Base-by-base conservation (phyloP, 2,797 vertebrate genomes). In the Argentina silus region DNA sequence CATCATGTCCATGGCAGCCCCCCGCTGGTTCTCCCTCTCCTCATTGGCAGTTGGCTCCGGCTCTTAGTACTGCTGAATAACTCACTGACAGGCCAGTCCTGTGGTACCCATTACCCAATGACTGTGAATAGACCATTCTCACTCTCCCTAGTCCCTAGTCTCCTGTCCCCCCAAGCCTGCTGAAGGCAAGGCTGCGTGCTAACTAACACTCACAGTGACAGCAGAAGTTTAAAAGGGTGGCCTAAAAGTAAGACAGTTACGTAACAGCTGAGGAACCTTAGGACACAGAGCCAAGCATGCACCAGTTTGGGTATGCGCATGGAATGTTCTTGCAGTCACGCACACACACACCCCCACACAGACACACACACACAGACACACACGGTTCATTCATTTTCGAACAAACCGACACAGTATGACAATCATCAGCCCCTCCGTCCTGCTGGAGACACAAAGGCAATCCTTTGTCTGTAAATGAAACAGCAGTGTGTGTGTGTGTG, bases 71-170 rank as follows among this genome's bases (percentile, higher is more conserved):
- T 55, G 66, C 72, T 78, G 81, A 80, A 73, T 63, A 76, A 70
- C 77, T 74, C 48, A 74, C 73, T 81, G 70, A 76, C 71, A 81
- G 74, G 70, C 79, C 68, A 27, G 75, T 84, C 77, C 72, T 77
- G 72, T 71, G 75, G 71, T 76, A 73, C 74, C 75, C 64, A 78
- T 81, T 78, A 81, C 74, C 43, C 57, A 79, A 27, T 59, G 81
- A 76, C 72, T 77, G 74, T 62, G 47, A 51, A 75, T 65, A 68
- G 60, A 45, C 72, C 67, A 44, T 69, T 70, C 70, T 71, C 67
- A 27, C 57, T 17, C 57, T 17, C 42, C 15, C 55, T 60, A 42
- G 19, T 59, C 72, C 56, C 80, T 67, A 48, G 47, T 17, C 2
- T 6, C 2, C 27, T 3, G 62, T 42, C 9, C n/a, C 36, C 55